Base-by-base conservation (phyloP, 2,113 vertebrate species). In the Peromyscus leucopus region DNA sequence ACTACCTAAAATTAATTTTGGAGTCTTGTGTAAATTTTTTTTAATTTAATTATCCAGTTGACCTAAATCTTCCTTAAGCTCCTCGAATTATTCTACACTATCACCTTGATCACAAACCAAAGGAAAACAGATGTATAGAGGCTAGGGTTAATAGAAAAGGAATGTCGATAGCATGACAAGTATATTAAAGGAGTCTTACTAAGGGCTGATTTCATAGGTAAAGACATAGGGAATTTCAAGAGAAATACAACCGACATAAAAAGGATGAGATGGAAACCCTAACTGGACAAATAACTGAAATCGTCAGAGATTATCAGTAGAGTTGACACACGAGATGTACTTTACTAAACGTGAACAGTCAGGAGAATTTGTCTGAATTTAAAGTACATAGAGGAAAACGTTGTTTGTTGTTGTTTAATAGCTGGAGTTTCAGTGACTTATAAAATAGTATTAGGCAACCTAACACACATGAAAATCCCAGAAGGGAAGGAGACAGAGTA, bases 211-310 rank as follows among this genome's bases (percentile, higher is more conserved):
- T 57, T 36, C 80, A 72, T 79, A 65, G 28, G 46, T 89, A 55
- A 92, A 93, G 21, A 42, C 39, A 7, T 7, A 67, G 39, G n/a
- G 17, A 71, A 72, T 94, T 93, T 91, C 33, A 80, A 74, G n/a
- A 78, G 13, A 72, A 80, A 75, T 72, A 71, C 1, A 65, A 59
- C 65, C 83, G 83, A 57, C 78, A 36, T 63, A 57, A 51, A 33
- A 82, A 90, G 51, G 31, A 69, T 7, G 48, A 92, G 92, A 83
- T 82, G 3, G 22, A 96, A 93, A 63, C 67, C 33, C 82, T 78
- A 79, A 71, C 24, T 94, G 19, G 74, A 91, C 93, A 91, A 65
- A 3, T 96, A 94, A 72, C 65, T 91, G 76, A 96, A 95, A 78
- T 91, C 83, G 91, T 72, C 83, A 87, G 48, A 33, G 24, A 46